These are phyloP conservation scores for Fulica atra DNA, from an alignment of 2,113 vertebrate species.

Conservation along the genomic window DNA sequence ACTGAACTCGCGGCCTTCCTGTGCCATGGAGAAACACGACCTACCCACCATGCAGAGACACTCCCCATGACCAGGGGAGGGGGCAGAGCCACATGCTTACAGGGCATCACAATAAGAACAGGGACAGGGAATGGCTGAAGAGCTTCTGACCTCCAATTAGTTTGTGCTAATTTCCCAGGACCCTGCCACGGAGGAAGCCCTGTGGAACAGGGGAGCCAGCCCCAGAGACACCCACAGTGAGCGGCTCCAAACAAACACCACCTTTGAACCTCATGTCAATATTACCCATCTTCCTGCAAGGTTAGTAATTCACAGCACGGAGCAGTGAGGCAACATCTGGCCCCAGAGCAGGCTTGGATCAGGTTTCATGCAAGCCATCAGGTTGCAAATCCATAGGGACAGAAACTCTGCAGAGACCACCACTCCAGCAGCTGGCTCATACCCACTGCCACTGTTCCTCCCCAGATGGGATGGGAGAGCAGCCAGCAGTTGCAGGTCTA, in stretches of 20 bases:
- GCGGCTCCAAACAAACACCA: constrained; percentile 24
- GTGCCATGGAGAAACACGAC: not conserved
- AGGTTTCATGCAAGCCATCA: not conserved
- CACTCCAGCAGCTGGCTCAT: not conserved
- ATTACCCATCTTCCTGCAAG: not conserved
- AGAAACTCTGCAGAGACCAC: not conserved
- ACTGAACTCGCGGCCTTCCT: not conserved
- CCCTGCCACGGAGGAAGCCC: not conserved
- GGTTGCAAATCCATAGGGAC: not conserved
- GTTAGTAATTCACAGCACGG: not conserved
- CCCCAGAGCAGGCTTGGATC: not conserved
- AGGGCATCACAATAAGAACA: not conserved
- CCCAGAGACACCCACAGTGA: not conserved
- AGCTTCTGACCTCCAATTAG: not conserved
- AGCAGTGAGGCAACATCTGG: constrained; percentile 3
- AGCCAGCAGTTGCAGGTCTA: not conserved
- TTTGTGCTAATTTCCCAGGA: not conserved
- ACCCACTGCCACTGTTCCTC: not conserved
- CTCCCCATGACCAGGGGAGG: not conserved
- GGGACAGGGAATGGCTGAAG: not conserved
- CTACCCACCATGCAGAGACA: fast-evolving
- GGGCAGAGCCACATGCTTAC: not conserved
- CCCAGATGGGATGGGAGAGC: not conserved
- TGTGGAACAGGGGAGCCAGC: not conserved
- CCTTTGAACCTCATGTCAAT: constrained; percentile 42